Conservation (phyloP, 1,140 invertebrate species). For the Diabrotica undecimpunctata region DNA sequence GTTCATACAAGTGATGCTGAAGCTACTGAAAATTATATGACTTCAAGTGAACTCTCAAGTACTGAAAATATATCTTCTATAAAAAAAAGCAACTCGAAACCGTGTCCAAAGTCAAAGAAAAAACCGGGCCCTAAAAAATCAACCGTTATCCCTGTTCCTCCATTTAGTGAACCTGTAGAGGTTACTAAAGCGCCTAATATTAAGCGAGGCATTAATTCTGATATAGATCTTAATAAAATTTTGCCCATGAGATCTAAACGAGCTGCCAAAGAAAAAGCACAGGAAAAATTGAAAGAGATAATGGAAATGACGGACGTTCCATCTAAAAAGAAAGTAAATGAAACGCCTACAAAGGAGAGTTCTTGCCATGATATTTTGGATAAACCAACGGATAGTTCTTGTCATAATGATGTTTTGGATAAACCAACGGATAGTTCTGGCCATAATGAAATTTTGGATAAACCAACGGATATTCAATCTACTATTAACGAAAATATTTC, state of each 20-base stretch:
- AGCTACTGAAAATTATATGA: too few species aligned
- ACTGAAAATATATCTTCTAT: background rate
- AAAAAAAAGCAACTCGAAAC: constrained; percentile 20
- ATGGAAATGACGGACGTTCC: constrained; percentile 22
- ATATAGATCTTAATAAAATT: background rate
- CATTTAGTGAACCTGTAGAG: background rate
- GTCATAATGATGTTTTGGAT: too few species aligned
- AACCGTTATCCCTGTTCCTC: too few species aligned
- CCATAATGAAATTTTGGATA: too few species aligned
- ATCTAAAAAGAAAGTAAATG: background rate
- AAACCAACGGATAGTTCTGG: too few species aligned
- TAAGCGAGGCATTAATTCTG: background rate
- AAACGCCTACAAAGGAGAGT: too few species aligned
- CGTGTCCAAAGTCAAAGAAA: constrained; percentile 22
- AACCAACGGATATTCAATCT: too few species aligned
- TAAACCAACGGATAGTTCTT: too few species aligned
- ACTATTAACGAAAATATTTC: too few species aligned
- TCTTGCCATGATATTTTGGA: too few species aligned
- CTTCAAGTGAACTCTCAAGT: too few species aligned
- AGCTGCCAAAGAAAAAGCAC: constrained; percentile 29
- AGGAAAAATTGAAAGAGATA: constrained; percentile 24
- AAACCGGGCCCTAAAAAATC: background rate
- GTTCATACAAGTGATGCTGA: too few species aligned
- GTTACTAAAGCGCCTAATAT: background rate
- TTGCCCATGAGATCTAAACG: constrained; percentile 18